Evolutionary conservation across 37 sponge, comb jelly and placozoan species (phyloP), one percentile per base, ranked within the genome.

Genomic region (Beroe ovata): DNA sequence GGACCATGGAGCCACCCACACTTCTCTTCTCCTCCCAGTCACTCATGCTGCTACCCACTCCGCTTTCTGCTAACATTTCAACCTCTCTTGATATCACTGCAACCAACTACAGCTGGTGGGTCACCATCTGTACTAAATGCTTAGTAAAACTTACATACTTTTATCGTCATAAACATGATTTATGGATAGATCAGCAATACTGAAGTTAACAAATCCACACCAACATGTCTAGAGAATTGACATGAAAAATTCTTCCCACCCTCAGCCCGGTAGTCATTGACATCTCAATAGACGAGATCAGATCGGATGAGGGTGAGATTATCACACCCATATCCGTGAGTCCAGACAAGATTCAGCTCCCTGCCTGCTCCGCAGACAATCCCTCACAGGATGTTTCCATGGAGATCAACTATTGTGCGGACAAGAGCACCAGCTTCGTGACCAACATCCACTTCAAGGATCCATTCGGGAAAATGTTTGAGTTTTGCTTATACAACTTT

Each of bases 1-100:
- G 89, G 11, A 36, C 29, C 18, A 16, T 94, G 22, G 42, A 62
- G 21, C 32, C 90, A 18, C 90, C 91, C 16, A 64, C 21, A 0
- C 64, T 94, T 33, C 21, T 64, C n/a, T 59, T 90, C 36, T 59
- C 59, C 29, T 91, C 95, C 0, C 23, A 59, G 26, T 60, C 33
- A 32, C 41, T 94, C 0, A 72, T 64, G 0, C 19, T 94, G 14
- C 89, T 89, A 0, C 93, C 95, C 23, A 92, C 92, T 29, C 95
- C 95, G 0, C 90, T 94, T 18, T 88, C 81, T 29, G 54, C 92
- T 22, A 64, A 88, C n/a, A 64, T 93, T 0, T 63, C 64, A 0
- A 92, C 93, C 33, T 71, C 89, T 69, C 93, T 92, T 30, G 37
- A 37, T 36, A 59, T 94, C 34, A 59, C 60, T 25, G 77, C 92